Evolutionary conservation across 2,888 invertebrate species (phyloP).

Genomic region (Metellina segmentata): DNA sequence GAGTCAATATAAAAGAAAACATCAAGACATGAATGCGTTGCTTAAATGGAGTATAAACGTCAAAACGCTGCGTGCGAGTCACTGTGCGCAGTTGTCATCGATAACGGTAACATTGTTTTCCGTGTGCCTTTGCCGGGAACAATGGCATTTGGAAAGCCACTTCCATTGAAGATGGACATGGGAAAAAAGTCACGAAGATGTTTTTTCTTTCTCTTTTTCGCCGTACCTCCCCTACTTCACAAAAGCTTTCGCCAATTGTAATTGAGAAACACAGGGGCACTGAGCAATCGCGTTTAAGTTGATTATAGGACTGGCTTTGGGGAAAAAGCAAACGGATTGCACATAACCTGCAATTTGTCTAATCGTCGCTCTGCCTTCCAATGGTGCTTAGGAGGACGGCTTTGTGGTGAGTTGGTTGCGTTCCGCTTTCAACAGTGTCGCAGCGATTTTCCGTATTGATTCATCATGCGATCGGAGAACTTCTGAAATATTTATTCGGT

Average conservation of each 20-base stretch:
- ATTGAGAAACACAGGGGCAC: conserved; percentile 32
- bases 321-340: not conserved
- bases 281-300: conserved; percentile 7
- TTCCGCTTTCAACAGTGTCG: not conserved
- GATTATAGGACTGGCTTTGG: not conserved
- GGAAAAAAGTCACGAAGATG: conserved; percentile 26
- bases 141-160: not conserved
- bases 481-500: too few relatives aligned
- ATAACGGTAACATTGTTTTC: conserved; percentile 22
- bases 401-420: not conserved
- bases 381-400: not conserved
- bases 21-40: not conserved
- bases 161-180: conserved; percentile 17
- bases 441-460: too few relatives aligned
- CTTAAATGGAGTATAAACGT: conserved; percentile 36
- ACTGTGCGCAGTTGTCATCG: conserved; percentile 16
- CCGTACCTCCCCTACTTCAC: not conserved
- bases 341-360: conserved; percentile 2
- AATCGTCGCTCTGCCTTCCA: conserved; percentile 4
- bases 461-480: too few relatives aligned
- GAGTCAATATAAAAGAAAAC: conserved; percentile 28
- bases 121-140: not conserved
- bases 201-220: too few relatives aligned
- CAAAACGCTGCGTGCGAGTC: conserved; percentile 21
- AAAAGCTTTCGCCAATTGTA: conserved; percentile 32